Percentiles rank a stretch among this genome's conserved stretches.
Conservation (phyloP, 2,113 vertebrate genomes). For the Haemorhous mexicanus region DNA sequence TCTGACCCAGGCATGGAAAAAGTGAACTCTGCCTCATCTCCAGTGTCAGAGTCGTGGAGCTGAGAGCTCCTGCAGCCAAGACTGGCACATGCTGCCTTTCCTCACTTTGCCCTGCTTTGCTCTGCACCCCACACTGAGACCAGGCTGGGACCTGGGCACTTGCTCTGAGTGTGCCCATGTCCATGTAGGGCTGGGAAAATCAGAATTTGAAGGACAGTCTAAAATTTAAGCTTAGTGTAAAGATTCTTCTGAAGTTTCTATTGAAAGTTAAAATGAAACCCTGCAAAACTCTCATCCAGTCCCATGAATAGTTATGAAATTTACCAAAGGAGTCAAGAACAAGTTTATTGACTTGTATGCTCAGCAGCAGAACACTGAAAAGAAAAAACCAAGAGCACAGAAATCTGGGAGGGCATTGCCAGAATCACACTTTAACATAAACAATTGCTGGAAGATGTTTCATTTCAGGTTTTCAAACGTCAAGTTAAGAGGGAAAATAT, state of each 20-base stretch:
- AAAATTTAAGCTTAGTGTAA: not conserved
- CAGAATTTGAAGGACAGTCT: not conserved
- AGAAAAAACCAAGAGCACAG: not conserved
- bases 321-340: not conserved
- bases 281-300: not conserved
- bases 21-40: not conserved
- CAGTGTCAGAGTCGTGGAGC: not conserved
- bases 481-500: not conserved
- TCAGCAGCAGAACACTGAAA: not conserved
- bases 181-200: not conserved
- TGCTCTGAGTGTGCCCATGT: not conserved
- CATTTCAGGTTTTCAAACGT: not conserved
- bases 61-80: not conserved
- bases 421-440: not conserved
- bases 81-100: not conserved
- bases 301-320: not conserved
- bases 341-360: not conserved
- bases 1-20: not conserved
- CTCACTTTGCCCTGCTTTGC: not conserved
- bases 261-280: not conserved
- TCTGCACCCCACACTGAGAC: not conserved
- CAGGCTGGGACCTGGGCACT: not conserved
- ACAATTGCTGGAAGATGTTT: not conserved
- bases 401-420: not conserved
- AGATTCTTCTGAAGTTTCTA: not conserved